phyloP scores from a whole-genome alignment of 2,797 vertebrate species.

The Acridotheres tristis region DNA sequence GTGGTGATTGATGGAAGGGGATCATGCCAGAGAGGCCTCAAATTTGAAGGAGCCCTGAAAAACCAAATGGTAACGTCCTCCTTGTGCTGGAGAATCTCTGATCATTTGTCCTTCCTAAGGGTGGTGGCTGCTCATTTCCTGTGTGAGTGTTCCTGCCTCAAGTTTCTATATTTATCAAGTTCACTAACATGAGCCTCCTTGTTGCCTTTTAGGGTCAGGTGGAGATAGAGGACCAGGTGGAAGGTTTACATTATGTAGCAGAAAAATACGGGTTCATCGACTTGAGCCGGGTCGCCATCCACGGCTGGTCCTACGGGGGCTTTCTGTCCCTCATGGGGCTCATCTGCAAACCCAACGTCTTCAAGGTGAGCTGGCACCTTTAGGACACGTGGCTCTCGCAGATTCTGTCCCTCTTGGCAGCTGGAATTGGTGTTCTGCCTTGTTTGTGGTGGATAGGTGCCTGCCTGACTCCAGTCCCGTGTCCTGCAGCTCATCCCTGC shows the following conservation, averaged over 20 bases:
- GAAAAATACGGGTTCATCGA: conserved; percentile 96
- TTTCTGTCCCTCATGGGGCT: conserved; percentile 98
- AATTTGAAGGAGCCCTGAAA: conserved; percentile 95
- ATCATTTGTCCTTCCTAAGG: neutral
- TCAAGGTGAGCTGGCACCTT: conserved; percentile 83
- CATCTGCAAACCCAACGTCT: conserved; percentile 92
- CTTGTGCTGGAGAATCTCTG: neutral
- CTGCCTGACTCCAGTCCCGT: neutral
- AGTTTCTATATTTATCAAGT: neutral
- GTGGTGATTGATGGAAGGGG: conserved; percentile 95
- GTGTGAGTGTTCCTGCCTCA: neutral
- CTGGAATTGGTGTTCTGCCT: neutral
- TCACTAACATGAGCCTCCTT: neutral
- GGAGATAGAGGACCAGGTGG: conserved; percentile 98
- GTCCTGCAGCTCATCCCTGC: neutral
- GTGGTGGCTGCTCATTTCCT: neutral
- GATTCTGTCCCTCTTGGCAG: neutral
- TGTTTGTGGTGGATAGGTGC: neutral
- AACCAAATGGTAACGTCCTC: conserved; percentile 89
- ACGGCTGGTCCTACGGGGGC: conserved; percentile 96
- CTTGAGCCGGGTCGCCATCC: conserved; percentile 92
- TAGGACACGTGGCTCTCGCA: neutral
- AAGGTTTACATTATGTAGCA: conserved; percentile 93
- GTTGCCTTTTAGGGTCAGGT: conserved; percentile 86
- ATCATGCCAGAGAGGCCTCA: conserved; percentile 93